Percentiles rank a stretch among this genome's conserved stretches.
These are phyloP conservation scores for Sebastes matsubarae DNA, from an alignment of 2,797 vertebrate species.

Conservation along the genomic window DNA sequence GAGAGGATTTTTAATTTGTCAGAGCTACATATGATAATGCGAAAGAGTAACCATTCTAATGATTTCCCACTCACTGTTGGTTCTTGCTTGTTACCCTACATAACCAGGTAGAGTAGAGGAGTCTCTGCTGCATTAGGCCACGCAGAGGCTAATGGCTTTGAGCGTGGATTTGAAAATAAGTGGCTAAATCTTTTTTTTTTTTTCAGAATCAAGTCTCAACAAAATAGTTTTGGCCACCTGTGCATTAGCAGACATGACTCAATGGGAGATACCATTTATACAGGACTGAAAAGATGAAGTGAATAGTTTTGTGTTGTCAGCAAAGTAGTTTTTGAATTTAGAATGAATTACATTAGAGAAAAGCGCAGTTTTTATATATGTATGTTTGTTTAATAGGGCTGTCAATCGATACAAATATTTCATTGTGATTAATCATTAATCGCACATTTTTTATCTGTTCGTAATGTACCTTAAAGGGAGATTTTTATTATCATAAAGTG, in stretches of 20 bases:
- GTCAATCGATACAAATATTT: too few species aligned
- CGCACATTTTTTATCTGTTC: too few species aligned
- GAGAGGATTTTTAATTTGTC: slow-evolving; percentile 62
- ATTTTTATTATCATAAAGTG: too few species aligned
- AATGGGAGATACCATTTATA: background rate
- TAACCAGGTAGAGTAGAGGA: background rate
- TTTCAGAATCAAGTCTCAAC: background rate
- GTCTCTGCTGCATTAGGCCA: slow-evolving; percentile 5
- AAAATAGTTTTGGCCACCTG: background rate
- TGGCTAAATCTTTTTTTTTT: background rate
- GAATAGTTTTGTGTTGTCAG: background rate
- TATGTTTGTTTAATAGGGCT: background rate
- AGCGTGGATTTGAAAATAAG: background rate
- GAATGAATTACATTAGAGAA: background rate
- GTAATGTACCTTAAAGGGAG: too few species aligned
- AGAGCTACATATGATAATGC: slow-evolving; percentile 55
- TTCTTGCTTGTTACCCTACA: background rate
- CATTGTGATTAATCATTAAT: too few species aligned
- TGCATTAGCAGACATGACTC: background rate
- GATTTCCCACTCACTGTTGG: slow-evolving; percentile 15
- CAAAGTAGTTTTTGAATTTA: background rate
- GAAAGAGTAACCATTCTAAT: slow-evolving; percentile 35
- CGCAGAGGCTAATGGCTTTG: slow-evolving; percentile 22
- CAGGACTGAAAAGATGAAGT: background rate
- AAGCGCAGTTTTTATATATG: background rate